Base-by-base conservation (phyloP, 2,888 invertebrate genomes). In the Drosophila paramelanica region DNA sequence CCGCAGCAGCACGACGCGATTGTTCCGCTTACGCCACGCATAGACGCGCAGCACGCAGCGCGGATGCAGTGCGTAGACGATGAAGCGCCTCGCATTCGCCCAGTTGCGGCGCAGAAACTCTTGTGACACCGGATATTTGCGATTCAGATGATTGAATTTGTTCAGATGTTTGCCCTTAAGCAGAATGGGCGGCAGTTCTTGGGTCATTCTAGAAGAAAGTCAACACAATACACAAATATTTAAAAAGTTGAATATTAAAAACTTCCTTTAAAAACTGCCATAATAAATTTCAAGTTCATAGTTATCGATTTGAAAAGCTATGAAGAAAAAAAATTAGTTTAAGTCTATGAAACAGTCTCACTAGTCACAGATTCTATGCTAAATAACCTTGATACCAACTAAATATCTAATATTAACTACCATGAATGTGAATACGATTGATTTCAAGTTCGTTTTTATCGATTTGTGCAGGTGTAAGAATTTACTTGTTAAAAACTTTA, bases 91-190 rank as follows among this genome's bases (percentile, higher is more conserved):
- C 0, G 87, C 89, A 33, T 89, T 89, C 27, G 49, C 67, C 77
- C 89, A 88, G 62, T 91, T 91, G 3, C 71, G 69, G 1, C 75
- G 68, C 3, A 91, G 67, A 53, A 91, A 91, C 3, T 73, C 61
- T 2, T 68, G 25, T 0, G 91, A 89, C 10, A 92, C 91, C 10
- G 90, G 89, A 72, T 89, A 90, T 68, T 89, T 91, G 2, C 84
- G 82, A 43, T 84, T 82, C 1, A 90, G 62, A 6, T 75, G 73
- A 0, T 61, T 73, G 65, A 85, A 91, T 71, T 81, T 82, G 2
- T 61, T 75, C 57, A 84, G 58, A 51, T 88, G 71, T 42, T 74
- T 82, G 49, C 79, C 72, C 10, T 76, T 78, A 0, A 91, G 31
- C 56, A 68, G 45, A 3, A 85, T 81, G 7, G 69, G 83, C 0